Evolutionary conservation across 2,797 vertebrate genomes (phyloP), one percentile per base, ranked within the genome.

Genomic region (Chiroxiphia lanceolata): DNA sequence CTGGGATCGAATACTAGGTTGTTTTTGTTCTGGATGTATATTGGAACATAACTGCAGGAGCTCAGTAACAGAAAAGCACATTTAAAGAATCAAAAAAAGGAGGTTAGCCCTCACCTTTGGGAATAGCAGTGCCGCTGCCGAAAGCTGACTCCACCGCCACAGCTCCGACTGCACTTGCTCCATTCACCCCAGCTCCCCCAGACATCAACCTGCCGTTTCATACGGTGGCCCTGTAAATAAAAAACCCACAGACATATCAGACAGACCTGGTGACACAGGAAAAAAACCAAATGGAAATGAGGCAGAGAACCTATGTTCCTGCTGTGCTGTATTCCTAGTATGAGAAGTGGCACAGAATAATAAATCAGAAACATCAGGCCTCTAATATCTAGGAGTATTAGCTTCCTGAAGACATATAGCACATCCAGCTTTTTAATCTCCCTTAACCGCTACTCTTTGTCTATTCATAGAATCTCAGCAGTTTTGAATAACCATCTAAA

Each of bases 151-250:
- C 99, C 99, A 4, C 98, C 98, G 0, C 99, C 99, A 74, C 99
- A 99, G 95, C 98, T 99, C 72, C 99, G 98, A 85, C 99, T 99
- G 97, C 99, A 99, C 69, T 98, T 97, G 22, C 98, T 98, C 93
- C 98, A 99, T 11, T 98, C 96, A 27, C 98, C 97, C 99, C 99
- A 99, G 19, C 97, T 78, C 7, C 98, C 99, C 99, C 99, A 99
- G 95, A 96, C 94, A 89, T 98, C 99, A 54, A 40, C 95, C 84
- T 98, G 98, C 21, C 95, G 56, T 63, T 91, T 98, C 83, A 86
- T 48, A 67, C 29, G 80, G 25, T 0, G 48, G 75, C 75, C 91
- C 98, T 98, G 87, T 17, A 76, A 77, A 75, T 36, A 48, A 90
- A 78, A 68, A 54, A 11, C 0, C 15, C 89, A 50, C 16, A 71